phyloP scores from a whole-genome alignment of 2,797 vertebrate species.

The Enteromius paludinosus region DNA sequence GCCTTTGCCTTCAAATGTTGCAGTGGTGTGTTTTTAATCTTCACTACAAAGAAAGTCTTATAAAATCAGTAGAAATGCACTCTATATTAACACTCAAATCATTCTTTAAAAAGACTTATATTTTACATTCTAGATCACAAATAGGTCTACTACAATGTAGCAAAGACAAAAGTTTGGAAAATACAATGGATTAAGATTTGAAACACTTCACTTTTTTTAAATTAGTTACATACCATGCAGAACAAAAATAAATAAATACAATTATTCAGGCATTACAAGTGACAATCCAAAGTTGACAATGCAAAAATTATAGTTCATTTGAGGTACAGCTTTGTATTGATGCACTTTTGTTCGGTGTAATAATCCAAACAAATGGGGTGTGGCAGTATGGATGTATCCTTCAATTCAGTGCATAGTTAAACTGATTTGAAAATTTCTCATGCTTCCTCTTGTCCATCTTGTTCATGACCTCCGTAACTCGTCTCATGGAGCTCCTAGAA shows the following conservation, averaged over 20 bases:
- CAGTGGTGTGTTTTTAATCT: not conserved
- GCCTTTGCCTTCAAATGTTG: not conserved
- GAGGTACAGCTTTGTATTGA: not conserved
- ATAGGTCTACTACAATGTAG: not conserved
- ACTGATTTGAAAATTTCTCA: constrained; percentile 96
- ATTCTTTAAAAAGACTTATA: not conserved
- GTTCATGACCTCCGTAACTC: constrained; percentile 86
- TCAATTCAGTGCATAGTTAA: constrained; percentile 94
- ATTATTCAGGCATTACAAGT: constrained; percentile 6
- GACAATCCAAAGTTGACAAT: constrained; percentile 3
- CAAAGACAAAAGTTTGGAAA: not conserved
- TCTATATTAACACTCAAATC: not conserved
- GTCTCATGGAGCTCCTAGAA: constrained; percentile 84
- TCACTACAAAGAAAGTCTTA: not conserved
- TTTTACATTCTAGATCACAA: not conserved
- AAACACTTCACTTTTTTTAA: not conserved
- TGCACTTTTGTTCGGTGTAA: not conserved
- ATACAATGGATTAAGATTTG: not conserved
- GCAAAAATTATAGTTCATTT: constrained; percentile 19
- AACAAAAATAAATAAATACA: not conserved
- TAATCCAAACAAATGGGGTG: not conserved
- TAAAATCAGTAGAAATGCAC: not conserved
- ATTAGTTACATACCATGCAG: not conserved
- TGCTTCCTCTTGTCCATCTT: constrained; percentile 88
- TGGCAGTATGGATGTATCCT: not conserved